Base-by-base conservation (phyloP, 2,888 invertebrate genomes). In the Aporophyla nigra region DNA sequence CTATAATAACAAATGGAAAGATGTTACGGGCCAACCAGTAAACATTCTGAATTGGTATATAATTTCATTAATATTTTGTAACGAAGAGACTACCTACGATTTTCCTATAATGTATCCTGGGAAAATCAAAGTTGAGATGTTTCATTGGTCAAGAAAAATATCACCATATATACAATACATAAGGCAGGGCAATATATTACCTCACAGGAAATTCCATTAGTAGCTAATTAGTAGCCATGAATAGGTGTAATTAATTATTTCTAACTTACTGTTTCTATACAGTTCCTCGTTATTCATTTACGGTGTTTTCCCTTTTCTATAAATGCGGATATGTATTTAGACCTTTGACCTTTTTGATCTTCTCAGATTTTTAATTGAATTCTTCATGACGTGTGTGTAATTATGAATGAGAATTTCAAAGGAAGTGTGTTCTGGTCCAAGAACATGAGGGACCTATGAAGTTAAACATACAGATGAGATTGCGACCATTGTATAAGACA, bases 241-340 rank as follows among this genome's bases (percentile, higher is more conserved):
- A 67, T 79, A 63, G 63, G 58, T 27, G 62, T 83, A 79, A 70
- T 59, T 74, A 74, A 74, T 70, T 80, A 80, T 59, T 58, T 74
- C 21, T 33, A 46, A 59, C 70, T 33, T 46, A 72, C 69, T 76
- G 65, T 74, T 73, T 63, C 69, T 65, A 40, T 40, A 58, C 59
- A 71, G 83, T 81, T 81, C 81, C 85, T 80, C 63, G 70, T 76
- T 84, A 76, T 80, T 81, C 66, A 80, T 71, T 76, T 33, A 71
- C 40, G 40, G 16, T 49, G 33, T 53, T 80, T 74, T 61, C 72
- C 54, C 40, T 70, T 73, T 66, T 62, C 53, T 74, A 58, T 70
- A 2, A 19, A 46, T 33, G 59, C 59, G 19, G 10, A 21, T 19
- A 21, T 19, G 59, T 33, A 33, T 59, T 59, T 19, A 59, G 33